Percentiles rank a stretch among this genome's conserved stretches.
Conservation (phyloP, 2,888 invertebrate genomes). For the Steromphala cineraria region DNA sequence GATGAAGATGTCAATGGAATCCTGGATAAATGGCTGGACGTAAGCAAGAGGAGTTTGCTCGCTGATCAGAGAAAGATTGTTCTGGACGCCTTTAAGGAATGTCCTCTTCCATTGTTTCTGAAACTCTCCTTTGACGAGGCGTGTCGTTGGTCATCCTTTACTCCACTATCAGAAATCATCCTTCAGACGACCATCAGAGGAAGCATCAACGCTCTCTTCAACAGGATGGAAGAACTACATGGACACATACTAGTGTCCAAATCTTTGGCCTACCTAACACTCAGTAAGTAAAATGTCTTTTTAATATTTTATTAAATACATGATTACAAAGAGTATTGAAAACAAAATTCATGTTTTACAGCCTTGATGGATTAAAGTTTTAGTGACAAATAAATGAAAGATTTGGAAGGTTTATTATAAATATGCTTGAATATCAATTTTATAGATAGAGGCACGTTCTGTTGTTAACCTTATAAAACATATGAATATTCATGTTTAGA, state of each 20-base stretch:
- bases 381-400: too few relatives aligned
- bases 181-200: slow-evolving; percentile 43
- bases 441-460: too few relatives aligned
- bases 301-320: too few relatives aligned
- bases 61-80: slow-evolving; percentile 37
- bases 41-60: slow-evolving; percentile 39
- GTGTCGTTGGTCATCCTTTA: slow-evolving; percentile 52
- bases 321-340: too few relatives aligned
- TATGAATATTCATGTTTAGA: too few relatives aligned
- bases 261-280: slow-evolving; percentile 58
- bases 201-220: slow-evolving; percentile 43
- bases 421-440: too few relatives aligned
- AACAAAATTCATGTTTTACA: too few relatives aligned
- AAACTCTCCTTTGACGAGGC: slow-evolving; percentile 59
- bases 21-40: slow-evolving; percentile 44
- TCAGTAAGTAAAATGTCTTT: slow-evolving; percentile 31
- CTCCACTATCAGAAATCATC: slow-evolving; percentile 21
- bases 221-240: slow-evolving; percentile 50
- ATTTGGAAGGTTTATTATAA: too few relatives aligned
- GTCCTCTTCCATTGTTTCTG: slow-evolving; percentile 52
- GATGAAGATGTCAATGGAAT: slow-evolving; percentile 41
- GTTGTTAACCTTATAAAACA: too few relatives aligned
- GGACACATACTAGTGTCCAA: slow-evolving; percentile 50
- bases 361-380: too few relatives aligned
- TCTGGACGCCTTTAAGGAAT: slow-evolving; percentile 33